Conservation (phyloP, 2,113 vertebrate species). For the Gadus macrocephalus region DNA sequence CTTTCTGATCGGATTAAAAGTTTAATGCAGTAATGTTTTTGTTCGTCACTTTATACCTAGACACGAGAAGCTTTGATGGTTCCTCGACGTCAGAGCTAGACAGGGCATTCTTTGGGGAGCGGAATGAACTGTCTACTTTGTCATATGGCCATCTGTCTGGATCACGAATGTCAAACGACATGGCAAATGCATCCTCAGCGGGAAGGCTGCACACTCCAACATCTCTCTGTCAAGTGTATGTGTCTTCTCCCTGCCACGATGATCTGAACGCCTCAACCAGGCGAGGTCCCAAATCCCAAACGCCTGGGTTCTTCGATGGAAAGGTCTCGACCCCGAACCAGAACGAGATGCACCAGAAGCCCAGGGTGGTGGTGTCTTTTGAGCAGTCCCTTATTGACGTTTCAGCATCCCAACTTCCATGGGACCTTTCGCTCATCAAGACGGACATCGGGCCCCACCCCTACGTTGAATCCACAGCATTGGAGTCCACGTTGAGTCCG, state of each 20-base stretch:
- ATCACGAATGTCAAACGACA: constrained; percentile 26
- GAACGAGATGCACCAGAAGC: constrained; percentile 34
- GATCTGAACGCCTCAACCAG: neutral
- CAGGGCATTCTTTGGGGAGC: constrained; percentile 53
- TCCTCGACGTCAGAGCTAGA: constrained; percentile 63
- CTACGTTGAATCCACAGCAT: constrained; percentile 38
- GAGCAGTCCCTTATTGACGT: constrained; percentile 51
- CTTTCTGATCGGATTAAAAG: fast-evolving
- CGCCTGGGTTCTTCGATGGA: constrained; percentile 36
- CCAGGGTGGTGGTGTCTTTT: constrained; percentile 12
- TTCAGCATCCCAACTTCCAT: constrained; percentile 44
- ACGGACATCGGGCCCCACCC: constrained; percentile 44
- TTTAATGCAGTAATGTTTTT: neutral
- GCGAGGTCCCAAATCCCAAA: neutral
- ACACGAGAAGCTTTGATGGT: constrained; percentile 50
- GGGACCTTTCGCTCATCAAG: constrained; percentile 69
- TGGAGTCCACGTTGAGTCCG: constrained; percentile 59
- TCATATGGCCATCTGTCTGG: constrained; percentile 50
- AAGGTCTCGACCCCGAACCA: constrained; percentile 67
- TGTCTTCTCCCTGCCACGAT: constrained; percentile 39
- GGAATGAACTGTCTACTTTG: constrained; percentile 53
- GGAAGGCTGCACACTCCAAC: neutral
- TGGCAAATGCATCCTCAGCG: constrained; percentile 39
- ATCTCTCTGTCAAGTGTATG: constrained; percentile 25
- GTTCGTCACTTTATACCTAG: constrained; percentile 31